Evolutionary conservation across 2,888 invertebrate species (phyloP), one percentile per base, ranked within the genome.

Genomic region (Selenia dentaria): DNA sequence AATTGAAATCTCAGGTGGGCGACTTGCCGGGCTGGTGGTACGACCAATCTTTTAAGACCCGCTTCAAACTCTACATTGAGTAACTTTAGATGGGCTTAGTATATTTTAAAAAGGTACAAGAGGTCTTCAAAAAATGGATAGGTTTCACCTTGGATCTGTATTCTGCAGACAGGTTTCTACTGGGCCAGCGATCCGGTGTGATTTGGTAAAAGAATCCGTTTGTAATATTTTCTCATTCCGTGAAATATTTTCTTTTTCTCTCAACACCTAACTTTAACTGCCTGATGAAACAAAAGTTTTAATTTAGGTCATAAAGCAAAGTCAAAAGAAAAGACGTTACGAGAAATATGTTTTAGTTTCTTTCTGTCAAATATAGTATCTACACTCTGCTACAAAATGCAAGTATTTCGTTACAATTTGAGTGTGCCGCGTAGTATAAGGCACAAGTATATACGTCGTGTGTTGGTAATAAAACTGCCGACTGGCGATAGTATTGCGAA

Each of bases 1-100:
- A 84, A 88, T 87, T 88, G 84, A 85, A 88, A 87, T 87, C 86
- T 86, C 88, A 87, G 85, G 86, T 87, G 87, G 83, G 76, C 77
- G 74, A 60, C 63, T 63, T 51, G 66, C 69, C 63, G 67, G 70
- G 59, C 69, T 67, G 59, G 52, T 62, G 52, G 53, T 46, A 43
- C 46, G 53, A 54, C 83, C 79, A 73, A 50, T 41, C 4, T 68
- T 28, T 25, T 18, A 22, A 62, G 82, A 71, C 50, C 80, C 60
- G 49, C 64, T 49, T 52, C 47, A 40, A 52, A 52, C 54, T 59
- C 57, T 52, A 47, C 52, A 52, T 57, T 40, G 52, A 59, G 59
- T 52, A 45, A 47, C 54, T 52, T 54, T 27, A 42, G 56, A 60
- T 53, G 37, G 45, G 40, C 29, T 49, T 39, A 44, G 60, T 54